Conservation (phyloP, 2,888 invertebrate genomes). For the Miltochrista miniata region DNA sequence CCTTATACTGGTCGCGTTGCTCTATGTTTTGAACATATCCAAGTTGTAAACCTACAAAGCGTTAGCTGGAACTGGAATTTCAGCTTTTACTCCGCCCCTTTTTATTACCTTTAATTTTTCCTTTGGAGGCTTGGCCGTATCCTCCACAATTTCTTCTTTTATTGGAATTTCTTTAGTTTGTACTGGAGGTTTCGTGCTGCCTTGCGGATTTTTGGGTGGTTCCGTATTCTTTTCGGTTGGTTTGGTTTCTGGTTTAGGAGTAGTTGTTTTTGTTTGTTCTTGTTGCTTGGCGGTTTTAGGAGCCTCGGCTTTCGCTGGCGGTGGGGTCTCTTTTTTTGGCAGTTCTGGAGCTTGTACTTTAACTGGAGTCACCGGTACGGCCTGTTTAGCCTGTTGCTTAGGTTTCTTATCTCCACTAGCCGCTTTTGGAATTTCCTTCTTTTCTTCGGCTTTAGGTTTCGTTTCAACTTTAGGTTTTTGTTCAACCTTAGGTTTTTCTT, state of each 20-base stretch:
- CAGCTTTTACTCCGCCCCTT: conserved; percentile 76
- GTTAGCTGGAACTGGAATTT: conserved; percentile 71
- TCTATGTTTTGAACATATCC: no score
- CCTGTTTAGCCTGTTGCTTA: conserved; percentile 2
- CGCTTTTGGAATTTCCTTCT: conserved; percentile 30
- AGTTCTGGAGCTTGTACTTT: background rate
- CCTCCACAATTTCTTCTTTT: conserved; percentile 79
- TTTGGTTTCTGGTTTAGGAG: conserved; percentile 27
- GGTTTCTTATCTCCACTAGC: conserved; percentile 14
- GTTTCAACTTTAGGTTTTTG: conserved; percentile 23
- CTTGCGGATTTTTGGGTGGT: conserved; percentile 5
- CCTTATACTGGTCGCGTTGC: no score
- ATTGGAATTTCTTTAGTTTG: conserved; percentile 69
- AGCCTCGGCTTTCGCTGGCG: background rate
- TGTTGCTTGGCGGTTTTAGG: background rate
- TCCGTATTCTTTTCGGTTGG: conserved; percentile 20
- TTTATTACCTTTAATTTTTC: conserved; percentile 85
- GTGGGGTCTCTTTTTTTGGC: background rate
- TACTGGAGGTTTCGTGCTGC: conserved; percentile 25
- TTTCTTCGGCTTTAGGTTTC: conserved; percentile 32
- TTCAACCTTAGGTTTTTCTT: conserved; percentile 21
- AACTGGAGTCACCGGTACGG: conserved; percentile 25
- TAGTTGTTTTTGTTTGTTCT: conserved; percentile 6
- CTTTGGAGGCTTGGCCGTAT: conserved; percentile 78
- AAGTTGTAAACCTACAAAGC: conserved; percentile 42